These are phyloP conservation scores for Byasa hedistus DNA, from an alignment of 2,888 invertebrate species.

Conservation along the genomic window DNA sequence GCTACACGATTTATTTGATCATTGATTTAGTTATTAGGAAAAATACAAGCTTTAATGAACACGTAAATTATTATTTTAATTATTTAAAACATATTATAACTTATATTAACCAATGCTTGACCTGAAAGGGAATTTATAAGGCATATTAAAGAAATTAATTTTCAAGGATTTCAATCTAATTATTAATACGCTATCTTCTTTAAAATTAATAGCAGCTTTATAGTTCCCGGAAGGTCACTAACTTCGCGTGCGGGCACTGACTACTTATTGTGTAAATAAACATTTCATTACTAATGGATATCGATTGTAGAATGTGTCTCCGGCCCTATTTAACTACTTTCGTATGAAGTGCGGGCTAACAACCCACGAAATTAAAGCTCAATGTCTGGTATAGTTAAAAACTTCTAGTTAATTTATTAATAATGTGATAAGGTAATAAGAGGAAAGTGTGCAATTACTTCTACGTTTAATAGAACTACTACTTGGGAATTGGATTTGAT, in stretches of 20 bases:
- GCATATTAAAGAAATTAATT: too few species aligned
- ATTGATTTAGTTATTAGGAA: not conserved
- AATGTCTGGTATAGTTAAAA: not conserved
- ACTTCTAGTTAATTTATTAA: not conserved
- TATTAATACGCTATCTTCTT: not conserved
- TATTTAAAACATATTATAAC: too few species aligned
- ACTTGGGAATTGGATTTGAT: too few species aligned
- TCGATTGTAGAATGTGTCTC: conserved; percentile 22
- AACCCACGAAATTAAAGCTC: not conserved
- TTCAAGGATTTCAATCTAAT: not conserved
- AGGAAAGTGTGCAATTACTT: not conserved
- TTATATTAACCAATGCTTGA: too few species aligned
- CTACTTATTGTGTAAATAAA: conserved; percentile 36
- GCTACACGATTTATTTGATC: not conserved
- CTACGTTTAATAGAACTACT: not conserved
- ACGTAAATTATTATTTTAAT: too few species aligned
- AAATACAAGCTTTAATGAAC: not conserved
- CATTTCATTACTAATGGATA: conserved; percentile 36
- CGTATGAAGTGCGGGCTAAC: not conserved
- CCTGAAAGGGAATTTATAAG: too few species aligned
- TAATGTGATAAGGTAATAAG: not conserved
- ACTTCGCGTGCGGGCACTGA: conserved; percentile 39
- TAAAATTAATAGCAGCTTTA: conserved; percentile 8
- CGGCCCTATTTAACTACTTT: conserved; percentile 9
- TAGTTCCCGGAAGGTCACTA: conserved; percentile 22